These are phyloP conservation scores for Electrophaes corylata DNA, from an alignment of 2,888 invertebrate species.

Conservation along the genomic window DNA sequence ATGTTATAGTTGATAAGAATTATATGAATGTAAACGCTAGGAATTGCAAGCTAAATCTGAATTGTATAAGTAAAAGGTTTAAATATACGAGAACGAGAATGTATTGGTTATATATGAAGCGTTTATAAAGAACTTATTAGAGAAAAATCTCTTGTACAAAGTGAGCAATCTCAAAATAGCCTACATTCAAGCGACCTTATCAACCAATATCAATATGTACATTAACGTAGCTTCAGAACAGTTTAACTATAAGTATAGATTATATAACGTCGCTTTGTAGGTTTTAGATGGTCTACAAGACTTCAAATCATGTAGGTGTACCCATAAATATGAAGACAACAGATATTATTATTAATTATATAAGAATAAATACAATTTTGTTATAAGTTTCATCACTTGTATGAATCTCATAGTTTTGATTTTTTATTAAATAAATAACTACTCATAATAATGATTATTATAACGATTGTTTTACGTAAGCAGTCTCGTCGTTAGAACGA, in stretches of 20 bases:
- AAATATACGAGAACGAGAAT: slow-evolving; percentile 66
- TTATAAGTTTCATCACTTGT: slow-evolving; percentile 9
- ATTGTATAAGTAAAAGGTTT: slow-evolving; percentile 66
- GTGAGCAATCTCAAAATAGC: slow-evolving; percentile 79
- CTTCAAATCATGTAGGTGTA: slow-evolving; percentile 13
- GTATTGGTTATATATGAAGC: slow-evolving; percentile 74
- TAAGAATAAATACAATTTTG: slow-evolving; percentile 8
- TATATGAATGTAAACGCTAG: slow-evolving; percentile 64
- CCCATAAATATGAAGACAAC: background rate
- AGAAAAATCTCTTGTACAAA: slow-evolving; percentile 78
- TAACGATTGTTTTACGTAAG: slow-evolving; percentile 59
- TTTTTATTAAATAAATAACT: slow-evolving; percentile 31
- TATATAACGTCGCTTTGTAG: slow-evolving; percentile 29
- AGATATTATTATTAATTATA: slow-evolving; percentile 10
- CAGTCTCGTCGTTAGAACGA: slow-evolving; percentile 61
- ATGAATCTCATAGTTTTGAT: slow-evolving; percentile 27
- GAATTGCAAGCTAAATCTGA: slow-evolving; percentile 77
- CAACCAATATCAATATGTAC: slow-evolving; percentile 76
- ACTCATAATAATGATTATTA: slow-evolving; percentile 47
- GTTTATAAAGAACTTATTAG: slow-evolving; percentile 77
- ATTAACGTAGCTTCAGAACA: slow-evolving; percentile 68
- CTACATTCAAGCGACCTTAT: slow-evolving; percentile 77
- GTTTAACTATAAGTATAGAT: slow-evolving; percentile 42
- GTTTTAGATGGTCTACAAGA: slow-evolving; percentile 15
- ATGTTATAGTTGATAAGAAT: slow-evolving; percentile 38